Percentiles rank a stretch among this genome's conserved stretches.
Evolutionary conservation across 1,140 invertebrate species (phyloP).

Genomic region (Manduca sexta): DNA sequence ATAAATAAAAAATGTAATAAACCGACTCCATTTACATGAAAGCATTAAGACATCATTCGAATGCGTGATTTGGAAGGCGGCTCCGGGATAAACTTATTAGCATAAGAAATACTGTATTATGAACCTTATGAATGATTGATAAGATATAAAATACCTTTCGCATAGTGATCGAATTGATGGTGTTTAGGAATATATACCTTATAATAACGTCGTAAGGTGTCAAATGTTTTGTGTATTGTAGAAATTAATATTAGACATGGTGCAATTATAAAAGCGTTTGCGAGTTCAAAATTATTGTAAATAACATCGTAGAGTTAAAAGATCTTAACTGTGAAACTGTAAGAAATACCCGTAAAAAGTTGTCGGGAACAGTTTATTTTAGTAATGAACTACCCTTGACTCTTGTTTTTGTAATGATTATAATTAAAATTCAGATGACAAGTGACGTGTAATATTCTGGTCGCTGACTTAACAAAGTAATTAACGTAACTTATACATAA

Average conservation of each 20-base stretch:
- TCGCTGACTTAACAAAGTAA: too few species aligned
- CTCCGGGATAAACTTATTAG: background rate
- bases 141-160: background rate
- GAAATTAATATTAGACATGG: background rate
- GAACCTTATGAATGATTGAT: background rate
- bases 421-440: too few species aligned
- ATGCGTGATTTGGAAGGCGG: constrained; percentile 2
- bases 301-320: too few species aligned
- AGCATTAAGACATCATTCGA: background rate
- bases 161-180: background rate
- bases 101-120: background rate
- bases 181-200: constrained; percentile 5
- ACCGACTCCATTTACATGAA: too few species aligned
- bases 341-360: too few species aligned
- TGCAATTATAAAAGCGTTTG: background rate
- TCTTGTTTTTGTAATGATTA: too few species aligned
- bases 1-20: too few species aligned
- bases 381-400: too few species aligned
- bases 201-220: background rate
- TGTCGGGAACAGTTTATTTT: too few species aligned
- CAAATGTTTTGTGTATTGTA: background rate
- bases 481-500: too few species aligned
- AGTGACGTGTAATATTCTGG: too few species aligned
- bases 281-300: background rate
- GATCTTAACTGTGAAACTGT: too few species aligned